Percentiles rank a stretch among this genome's conserved stretches.
These are phyloP conservation scores for Dione juno DNA, from an alignment of 2,888 invertebrate genomes.

Conservation along the genomic window DNA sequence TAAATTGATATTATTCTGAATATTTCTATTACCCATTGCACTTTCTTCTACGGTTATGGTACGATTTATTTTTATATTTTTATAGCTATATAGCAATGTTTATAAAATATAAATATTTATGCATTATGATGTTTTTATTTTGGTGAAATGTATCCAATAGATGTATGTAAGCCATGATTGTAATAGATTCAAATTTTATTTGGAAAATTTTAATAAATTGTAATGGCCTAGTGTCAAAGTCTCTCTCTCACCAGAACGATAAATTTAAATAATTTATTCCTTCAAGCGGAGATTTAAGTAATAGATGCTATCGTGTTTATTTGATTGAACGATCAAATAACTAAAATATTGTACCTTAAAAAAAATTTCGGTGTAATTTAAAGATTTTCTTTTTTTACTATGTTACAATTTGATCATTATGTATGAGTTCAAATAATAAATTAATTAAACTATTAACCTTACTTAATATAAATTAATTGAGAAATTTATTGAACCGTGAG, in stretches of 20 bases:
- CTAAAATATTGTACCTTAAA: too few species aligned
- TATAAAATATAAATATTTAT: neutral
- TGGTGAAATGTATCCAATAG: too few species aligned
- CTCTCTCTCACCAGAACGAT: too few species aligned
- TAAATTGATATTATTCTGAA: conserved; percentile 63
- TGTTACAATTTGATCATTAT: too few species aligned
- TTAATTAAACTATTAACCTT: neutral
- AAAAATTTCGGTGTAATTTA: neutral
- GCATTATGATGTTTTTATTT: neutral
- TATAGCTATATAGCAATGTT: neutral
- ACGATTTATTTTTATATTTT: conserved; percentile 12
- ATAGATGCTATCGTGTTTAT: too few species aligned
- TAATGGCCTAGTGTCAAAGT: neutral
- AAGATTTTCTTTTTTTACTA: neutral
- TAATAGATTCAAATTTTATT: neutral
- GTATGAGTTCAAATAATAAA: neutral
- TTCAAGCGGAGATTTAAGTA: too few species aligned
- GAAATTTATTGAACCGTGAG: neutral
- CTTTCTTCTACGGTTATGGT: neutral
- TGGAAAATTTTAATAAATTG: neutral
- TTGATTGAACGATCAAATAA: too few species aligned
- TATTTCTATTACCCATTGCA: conserved; percentile 25
- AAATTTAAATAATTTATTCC: too few species aligned
- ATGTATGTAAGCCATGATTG: too few species aligned
- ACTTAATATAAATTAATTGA: neutral